Conservation (phyloP, 2,797 vertebrate species). For the Microctenopoma stevenorrisi region DNA sequence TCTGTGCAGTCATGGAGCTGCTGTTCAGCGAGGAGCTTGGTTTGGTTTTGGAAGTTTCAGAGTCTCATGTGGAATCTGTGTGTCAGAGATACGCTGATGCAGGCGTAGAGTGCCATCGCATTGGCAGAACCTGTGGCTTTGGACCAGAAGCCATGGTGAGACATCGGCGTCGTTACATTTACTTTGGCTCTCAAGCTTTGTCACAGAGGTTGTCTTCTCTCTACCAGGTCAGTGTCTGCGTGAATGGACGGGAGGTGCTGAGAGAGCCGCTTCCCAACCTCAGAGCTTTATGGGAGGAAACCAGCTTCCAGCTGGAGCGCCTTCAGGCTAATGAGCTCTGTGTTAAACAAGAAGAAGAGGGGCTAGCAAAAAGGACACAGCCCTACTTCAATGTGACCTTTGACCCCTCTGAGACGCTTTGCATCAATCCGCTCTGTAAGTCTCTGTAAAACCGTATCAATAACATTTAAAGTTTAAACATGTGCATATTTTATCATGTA, state of each 20-base stretch:
- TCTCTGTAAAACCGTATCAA: neutral
- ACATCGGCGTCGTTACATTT: neutral
- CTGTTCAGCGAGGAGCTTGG: conserved; percentile 93
- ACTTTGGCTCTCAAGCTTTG: neutral
- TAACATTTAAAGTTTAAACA: neutral
- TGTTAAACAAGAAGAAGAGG: conserved; percentile 86
- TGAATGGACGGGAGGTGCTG: conserved; percentile 84
- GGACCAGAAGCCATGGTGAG: conserved; percentile 88
- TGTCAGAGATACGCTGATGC: conserved; percentile 77
- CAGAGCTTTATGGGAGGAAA: conserved; percentile 90
- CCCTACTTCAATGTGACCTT: conserved; percentile 86
- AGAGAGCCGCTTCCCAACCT: conserved; percentile 82
- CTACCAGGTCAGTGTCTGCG: conserved; percentile 81
- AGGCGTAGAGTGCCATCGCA: conserved; percentile 82
- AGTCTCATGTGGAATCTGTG: conserved; percentile 65
- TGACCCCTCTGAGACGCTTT: conserved; percentile 77
- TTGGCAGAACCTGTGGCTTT: conserved; percentile 84
- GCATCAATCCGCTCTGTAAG: conserved; percentile 79
- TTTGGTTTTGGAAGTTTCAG: conserved; percentile 87
- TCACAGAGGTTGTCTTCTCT: neutral
- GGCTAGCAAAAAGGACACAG: conserved; percentile 82
- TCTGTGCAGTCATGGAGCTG: conserved; percentile 82
- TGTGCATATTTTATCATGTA: no score
- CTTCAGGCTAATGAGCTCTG: conserved; percentile 86
- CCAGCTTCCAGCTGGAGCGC: conserved; percentile 91